phyloP scores from a whole-genome alignment of 2,113 vertebrate genomes.

The Seriola quinqueradiata region DNA sequence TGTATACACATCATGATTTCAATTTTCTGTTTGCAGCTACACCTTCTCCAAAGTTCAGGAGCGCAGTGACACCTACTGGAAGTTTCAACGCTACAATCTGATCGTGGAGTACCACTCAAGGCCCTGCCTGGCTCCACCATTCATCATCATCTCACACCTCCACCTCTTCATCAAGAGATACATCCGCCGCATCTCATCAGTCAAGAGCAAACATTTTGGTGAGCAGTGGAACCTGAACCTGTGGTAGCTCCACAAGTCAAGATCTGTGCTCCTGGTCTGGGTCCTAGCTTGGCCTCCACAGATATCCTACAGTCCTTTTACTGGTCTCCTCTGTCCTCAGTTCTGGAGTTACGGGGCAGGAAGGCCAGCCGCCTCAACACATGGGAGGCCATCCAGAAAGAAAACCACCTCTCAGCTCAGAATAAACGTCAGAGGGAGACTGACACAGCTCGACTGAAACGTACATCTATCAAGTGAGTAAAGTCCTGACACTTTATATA shows the following conservation, averaged over 20 bases:
- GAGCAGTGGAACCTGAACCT: slow-evolving; percentile 32
- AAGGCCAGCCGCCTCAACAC: slow-evolving; percentile 83
- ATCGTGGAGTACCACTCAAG: slow-evolving; percentile 91
- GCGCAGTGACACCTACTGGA: slow-evolving; percentile 91
- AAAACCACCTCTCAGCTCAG: slow-evolving; percentile 84
- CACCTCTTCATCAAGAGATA: slow-evolving; percentile 83
- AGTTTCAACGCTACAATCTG: slow-evolving; percentile 91
- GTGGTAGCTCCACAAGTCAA: neutral
- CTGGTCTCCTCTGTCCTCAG: slow-evolving; percentile 64
- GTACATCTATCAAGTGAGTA: slow-evolving; percentile 87
- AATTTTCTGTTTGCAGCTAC: slow-evolving; percentile 78
- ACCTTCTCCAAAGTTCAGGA: slow-evolving; percentile 91
- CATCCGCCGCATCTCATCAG: slow-evolving; percentile 62
- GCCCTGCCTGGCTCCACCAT: slow-evolving; percentile 88
- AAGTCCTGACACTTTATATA: neutral
- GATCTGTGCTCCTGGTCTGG: neutral
- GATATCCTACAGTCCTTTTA: neutral
- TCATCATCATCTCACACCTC: slow-evolving; percentile 90
- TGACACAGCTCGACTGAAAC: slow-evolving; percentile 85
- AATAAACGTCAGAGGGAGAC: slow-evolving; percentile 85
- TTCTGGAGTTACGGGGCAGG: slow-evolving; percentile 70
- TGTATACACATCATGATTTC: neutral
- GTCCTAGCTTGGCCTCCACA: neutral
- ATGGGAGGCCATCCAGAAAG: slow-evolving; percentile 90
- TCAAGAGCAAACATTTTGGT: slow-evolving; percentile 79